Conservation (phyloP, 2,888 invertebrate genomes). For the Spisula subtruncata region DNA sequence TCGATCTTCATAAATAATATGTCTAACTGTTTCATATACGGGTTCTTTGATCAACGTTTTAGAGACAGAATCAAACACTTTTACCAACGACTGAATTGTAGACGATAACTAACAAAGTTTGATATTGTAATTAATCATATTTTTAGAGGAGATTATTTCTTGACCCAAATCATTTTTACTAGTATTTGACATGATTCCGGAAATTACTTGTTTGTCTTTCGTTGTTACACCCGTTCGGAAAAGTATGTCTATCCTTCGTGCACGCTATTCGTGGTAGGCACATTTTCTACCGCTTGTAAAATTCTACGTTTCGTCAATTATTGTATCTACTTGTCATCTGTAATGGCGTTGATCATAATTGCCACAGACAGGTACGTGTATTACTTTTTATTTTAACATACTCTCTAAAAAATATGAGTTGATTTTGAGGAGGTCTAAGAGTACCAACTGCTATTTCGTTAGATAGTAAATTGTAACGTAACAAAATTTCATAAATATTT, state of each 20-base stretch:
- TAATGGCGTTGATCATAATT: constrained; percentile 60
- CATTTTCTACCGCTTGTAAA: constrained; percentile 68
- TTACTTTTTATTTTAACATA: too few species aligned
- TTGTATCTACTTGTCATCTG: constrained; percentile 61
- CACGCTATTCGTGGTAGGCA: too few species aligned
- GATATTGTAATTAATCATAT: background rate
- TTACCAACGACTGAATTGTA: background rate
- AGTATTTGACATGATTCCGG: background rate
- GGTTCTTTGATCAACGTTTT: constrained; percentile 78
- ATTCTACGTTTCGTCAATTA: constrained; percentile 69
- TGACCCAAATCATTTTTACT: background rate
- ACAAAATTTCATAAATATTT: too few species aligned
- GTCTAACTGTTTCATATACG: too few species aligned
- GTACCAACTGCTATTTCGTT: too few species aligned
- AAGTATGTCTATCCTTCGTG: too few species aligned
- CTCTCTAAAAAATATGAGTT: too few species aligned
- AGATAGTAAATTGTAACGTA: too few species aligned
- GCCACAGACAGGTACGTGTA: constrained; percentile 58
- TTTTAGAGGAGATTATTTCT: too few species aligned
- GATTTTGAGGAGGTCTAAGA: too few species aligned
- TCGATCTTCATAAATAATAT: too few species aligned
- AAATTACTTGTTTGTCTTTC: background rate
- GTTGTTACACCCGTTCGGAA: too few species aligned
- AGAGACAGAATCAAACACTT: constrained; percentile 66
- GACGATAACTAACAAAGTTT: background rate